These are phyloP conservation scores for Helicorthomorpha holstii DNA, from an alignment of 1,140 invertebrate species.

Conservation along the genomic window DNA sequence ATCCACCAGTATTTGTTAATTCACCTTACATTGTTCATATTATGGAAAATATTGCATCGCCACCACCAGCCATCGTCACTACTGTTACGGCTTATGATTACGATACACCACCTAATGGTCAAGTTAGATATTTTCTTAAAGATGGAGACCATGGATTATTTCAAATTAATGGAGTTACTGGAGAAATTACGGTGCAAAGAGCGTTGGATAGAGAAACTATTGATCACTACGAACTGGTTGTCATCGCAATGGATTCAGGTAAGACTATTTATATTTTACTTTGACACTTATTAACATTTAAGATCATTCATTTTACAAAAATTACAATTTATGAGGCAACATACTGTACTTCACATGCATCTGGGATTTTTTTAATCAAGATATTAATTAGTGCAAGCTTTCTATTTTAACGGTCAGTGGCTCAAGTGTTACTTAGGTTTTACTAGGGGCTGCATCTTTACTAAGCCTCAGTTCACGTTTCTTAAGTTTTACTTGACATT, in stretches of 20 bases:
- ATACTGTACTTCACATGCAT: no score
- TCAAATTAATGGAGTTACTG: conserved; percentile 65
- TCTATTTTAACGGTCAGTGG: no score
- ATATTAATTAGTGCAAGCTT: no score
- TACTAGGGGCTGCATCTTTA: no score
- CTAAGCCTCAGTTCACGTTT: no score
- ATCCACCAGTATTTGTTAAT: conserved; percentile 74
- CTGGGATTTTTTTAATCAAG: no score
- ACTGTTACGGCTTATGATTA: conserved; percentile 71
- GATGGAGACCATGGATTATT: conserved; percentile 73
- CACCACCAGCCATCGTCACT: conserved; percentile 42
- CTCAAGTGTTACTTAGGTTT: no score
- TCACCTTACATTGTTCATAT: conserved; percentile 80
- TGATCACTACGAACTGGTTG: conserved; percentile 58
- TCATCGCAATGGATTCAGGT: conserved; percentile 87
- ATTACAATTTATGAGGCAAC: no score
- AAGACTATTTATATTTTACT: conserved; percentile 20
- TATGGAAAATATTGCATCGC: conserved; percentile 58
- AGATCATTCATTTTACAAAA: no score
- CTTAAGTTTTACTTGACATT: no score
- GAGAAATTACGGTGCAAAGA: conserved; percentile 61
- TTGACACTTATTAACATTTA: neutral
- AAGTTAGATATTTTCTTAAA: conserved; percentile 73
- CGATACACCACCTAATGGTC: conserved; percentile 75
- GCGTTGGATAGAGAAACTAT: conserved; percentile 67